Conservation (phyloP, 2,113 vertebrate genomes). For the Motacilla tschutschensis region DNA sequence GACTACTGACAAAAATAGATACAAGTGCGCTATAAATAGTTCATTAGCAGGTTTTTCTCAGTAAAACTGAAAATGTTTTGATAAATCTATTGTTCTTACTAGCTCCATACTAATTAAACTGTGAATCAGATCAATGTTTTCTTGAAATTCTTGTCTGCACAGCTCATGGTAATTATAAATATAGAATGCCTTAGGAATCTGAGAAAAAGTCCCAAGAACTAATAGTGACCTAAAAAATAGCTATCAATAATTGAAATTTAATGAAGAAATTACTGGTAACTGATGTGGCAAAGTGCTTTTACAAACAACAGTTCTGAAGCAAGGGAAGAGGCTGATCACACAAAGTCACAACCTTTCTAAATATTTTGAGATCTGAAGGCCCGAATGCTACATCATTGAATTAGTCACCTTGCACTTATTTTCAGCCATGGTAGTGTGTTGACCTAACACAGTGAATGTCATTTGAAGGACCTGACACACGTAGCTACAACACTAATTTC, state of each 20-base stretch:
- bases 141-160: conserved; percentile 18
- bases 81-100: conserved; percentile 61
- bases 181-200: neutral
- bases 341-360: neutral
- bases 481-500: neutral
- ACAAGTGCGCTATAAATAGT: conserved; percentile 74
- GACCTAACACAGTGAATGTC: neutral
- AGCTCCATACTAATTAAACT: conserved; percentile 29
- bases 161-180: neutral
- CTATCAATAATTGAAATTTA: neutral
- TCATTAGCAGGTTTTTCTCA: conserved; percentile 65
- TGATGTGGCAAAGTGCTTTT: neutral
- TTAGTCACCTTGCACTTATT: neutral
- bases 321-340: neutral
- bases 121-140: conserved; percentile 13
- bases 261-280: neutral
- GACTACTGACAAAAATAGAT: conserved; percentile 76
- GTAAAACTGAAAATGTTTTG: conserved; percentile 71
- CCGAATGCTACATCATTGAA: neutral
- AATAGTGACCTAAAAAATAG: neutral
- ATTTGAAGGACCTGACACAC: neutral
- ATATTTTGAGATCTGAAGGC: neutral
- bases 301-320: neutral
- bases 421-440: neutral
- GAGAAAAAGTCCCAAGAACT: neutral